Percentiles rank a stretch among this genome's conserved stretches.
Evolutionary conservation across 2,113 vertebrate genomes (phyloP).

Genomic region (Tamias sibiricus): DNA sequence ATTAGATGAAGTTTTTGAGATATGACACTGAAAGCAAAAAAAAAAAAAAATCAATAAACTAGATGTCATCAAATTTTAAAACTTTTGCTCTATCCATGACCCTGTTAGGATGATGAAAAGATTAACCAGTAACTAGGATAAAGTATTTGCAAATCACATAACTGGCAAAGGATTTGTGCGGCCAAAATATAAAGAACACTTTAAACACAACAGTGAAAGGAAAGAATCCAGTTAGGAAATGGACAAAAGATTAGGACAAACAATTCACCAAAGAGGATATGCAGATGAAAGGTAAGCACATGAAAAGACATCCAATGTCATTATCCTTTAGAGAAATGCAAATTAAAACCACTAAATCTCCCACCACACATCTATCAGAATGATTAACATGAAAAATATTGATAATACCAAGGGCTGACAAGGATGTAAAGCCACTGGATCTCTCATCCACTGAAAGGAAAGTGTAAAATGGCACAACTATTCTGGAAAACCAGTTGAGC

Average conservation of each 20-base stretch:
- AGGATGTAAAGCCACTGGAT: background rate
- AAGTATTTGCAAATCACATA: background rate
- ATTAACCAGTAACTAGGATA: background rate
- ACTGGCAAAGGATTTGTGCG: background rate
- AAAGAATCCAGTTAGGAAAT: background rate
- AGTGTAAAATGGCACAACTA: background rate
- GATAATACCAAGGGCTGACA: background rate
- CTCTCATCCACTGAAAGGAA: background rate
- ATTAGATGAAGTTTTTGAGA: constrained; percentile 8
- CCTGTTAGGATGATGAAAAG: background rate
- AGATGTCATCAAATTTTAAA: background rate
- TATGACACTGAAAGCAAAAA: background rate
- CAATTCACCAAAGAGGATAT: background rate
- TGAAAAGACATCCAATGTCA: background rate
- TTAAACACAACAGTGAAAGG: background rate
- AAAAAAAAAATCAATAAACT: background rate
- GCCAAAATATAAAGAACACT: background rate
- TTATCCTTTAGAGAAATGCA: background rate
- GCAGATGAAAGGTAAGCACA: background rate
- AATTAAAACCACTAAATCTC: background rate
- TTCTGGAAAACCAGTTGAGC: background rate
- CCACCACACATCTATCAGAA: background rate
- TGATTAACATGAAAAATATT: background rate
- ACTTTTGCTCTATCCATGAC: background rate
- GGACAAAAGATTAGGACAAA: background rate